phyloP scores from a whole-genome alignment of 2,113 vertebrate genomes.

The Lates calcarifer region DNA sequence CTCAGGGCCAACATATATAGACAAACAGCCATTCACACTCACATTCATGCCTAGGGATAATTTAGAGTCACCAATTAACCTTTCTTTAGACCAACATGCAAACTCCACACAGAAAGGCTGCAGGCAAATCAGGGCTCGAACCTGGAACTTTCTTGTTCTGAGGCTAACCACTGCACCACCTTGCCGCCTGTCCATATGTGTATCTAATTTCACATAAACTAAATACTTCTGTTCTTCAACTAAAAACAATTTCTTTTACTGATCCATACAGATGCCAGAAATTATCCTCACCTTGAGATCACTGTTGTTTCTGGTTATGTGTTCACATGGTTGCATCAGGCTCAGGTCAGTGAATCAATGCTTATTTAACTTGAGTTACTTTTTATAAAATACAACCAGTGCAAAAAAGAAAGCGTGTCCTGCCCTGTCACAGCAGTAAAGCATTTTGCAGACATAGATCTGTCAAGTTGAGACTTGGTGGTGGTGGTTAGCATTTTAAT shows the following conservation, averaged over 20 bases:
- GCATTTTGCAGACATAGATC: not conserved
- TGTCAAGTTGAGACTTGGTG: not conserved
- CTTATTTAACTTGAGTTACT: not conserved
- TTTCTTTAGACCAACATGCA: too few relatives aligned
- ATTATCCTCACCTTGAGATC: not conserved
- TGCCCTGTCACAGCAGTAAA: not conserved
- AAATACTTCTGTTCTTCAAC: not conserved
- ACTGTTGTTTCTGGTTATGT: not conserved
- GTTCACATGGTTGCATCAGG: not conserved
- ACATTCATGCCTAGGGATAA: too few relatives aligned
- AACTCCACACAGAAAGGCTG: too few relatives aligned
- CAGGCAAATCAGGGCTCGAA: too few relatives aligned
- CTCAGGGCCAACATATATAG: too few relatives aligned
- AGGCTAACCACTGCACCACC: too few relatives aligned
- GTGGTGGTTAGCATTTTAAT: conserved; percentile 7
- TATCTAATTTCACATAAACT: too few relatives aligned
- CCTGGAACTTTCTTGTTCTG: too few relatives aligned
- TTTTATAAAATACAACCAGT: not conserved
- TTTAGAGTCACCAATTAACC: too few relatives aligned
- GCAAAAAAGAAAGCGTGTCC: not conserved
- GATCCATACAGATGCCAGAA: not conserved
- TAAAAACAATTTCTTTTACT: not conserved
- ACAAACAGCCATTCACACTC: too few relatives aligned
- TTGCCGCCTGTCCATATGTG: too few relatives aligned
- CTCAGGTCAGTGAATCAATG: not conserved